These are phyloP conservation scores for Drosophila albomicans DNA, from an alignment of 1,140 invertebrate genomes.

Conservation along the genomic window DNA sequence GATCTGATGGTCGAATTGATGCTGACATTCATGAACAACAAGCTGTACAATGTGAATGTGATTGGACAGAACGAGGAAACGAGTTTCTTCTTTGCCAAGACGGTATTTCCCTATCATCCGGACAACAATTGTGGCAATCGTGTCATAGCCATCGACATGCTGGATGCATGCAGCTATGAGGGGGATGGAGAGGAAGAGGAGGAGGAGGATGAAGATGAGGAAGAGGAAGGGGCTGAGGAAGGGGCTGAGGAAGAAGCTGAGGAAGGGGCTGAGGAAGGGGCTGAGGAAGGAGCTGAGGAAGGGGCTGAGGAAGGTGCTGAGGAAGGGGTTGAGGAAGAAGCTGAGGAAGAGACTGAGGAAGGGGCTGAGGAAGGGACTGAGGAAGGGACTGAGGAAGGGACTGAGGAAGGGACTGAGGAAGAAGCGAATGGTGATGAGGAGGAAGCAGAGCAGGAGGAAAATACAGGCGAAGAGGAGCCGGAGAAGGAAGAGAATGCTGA, in stretches of 20 bases:
- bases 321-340: too few relatives aligned
- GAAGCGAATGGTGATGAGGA: constrained; percentile 30
- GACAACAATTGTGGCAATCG: constrained; percentile 83
- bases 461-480: constrained; percentile 17
- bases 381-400: too few relatives aligned
- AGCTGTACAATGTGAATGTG: constrained; percentile 79
- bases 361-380: too few relatives aligned
- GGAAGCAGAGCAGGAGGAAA: constrained; percentile 7
- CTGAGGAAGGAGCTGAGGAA: too few relatives aligned
- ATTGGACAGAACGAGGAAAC: constrained; percentile 77
- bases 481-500: neutral
- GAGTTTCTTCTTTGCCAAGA: constrained; percentile 64
- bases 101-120: constrained; percentile 77
- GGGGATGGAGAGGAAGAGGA: constrained; percentile 8
- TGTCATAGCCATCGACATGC: constrained; percentile 68
- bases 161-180: constrained; percentile 74
- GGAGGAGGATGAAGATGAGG: constrained; percentile 28
- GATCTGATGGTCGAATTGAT: constrained; percentile 77
- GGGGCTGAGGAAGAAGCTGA: neutral
- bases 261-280: neutral
- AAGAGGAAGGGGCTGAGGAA: constrained; percentile 18
- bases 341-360: too few relatives aligned
- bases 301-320: too few relatives aligned
- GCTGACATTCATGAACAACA: constrained; percentile 73
- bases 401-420: too few relatives aligned